Base-by-base conservation (phyloP, 2,113 vertebrate species). In the Misgurnus mizolepis region DNA sequence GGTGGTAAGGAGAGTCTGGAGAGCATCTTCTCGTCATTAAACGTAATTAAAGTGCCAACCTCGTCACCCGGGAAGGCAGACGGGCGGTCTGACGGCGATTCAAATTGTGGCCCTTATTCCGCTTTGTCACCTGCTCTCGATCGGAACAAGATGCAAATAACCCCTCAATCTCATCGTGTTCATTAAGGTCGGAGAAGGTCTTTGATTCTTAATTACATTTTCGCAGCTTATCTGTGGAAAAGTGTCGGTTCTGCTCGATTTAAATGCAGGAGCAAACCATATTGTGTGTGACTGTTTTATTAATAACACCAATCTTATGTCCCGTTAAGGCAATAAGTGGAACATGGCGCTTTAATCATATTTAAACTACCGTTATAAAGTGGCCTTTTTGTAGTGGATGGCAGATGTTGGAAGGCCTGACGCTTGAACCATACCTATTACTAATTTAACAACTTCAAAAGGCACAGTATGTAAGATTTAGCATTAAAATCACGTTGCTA, bases 1-100 rank as follows among this genome's bases (percentile, higher is more conserved):
- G 47, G 55, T 60, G 41, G 69, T 12, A 18, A 72, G 67, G 56
- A 60, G 72, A 67, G 70, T 74, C 71, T 60, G 64, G 65, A 81
- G 79, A 75, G 79, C 47, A 56, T 60, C 76, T 79, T 41, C 18
- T 66, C 58, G 66, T 82, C 83, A 82, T 85, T 82, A 85, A 73
- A 66, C 47, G 71, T 85, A 85, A 85, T 85, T 85, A 85, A 79
- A 58, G 75, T 82, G 83, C 75, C 83, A 81, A 72, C 45, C 70
- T 61, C 61, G 56, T 84, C 83, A 79, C 69, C 80, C 39, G 10
- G 64, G 58, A 61, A 22, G 43, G 43, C 0, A 49, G 58, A 47
- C 18, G 70, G 55, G 17, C 49, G 79, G 83, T 65, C 69, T 73
- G 64, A 74, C 55, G 14, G 68, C 22, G 53, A 79, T 71, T 64